Percentiles rank a stretch among this genome's conserved stretches.
These are phyloP conservation scores for Peromyscus nudipes DNA, from an alignment of 2,797 vertebrate genomes.

Conservation along the genomic window DNA sequence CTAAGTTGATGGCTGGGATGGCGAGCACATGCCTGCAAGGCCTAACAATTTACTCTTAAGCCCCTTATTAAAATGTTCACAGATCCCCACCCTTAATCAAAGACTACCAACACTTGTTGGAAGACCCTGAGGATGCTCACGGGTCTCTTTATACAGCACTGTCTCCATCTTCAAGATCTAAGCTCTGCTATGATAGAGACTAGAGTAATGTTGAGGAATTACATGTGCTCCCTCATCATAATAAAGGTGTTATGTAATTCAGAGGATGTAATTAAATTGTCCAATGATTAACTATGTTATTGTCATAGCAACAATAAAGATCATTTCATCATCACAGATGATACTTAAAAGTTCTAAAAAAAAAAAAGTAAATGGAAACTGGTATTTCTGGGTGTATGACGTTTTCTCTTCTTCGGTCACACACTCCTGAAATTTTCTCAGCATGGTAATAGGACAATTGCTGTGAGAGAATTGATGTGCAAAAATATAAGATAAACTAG, in stretches of 20 bases:
- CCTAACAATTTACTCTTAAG: conserved; percentile 23
- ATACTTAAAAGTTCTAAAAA: conserved; percentile 47
- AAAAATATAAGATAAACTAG: conserved; percentile 43
- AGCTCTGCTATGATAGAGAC: background rate
- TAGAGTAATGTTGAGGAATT: conserved; percentile 47
- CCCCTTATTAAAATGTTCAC: background rate
- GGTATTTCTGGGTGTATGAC: background rate
- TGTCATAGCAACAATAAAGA: conserved; percentile 56
- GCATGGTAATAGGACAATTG: background rate
- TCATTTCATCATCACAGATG: conserved; percentile 40
- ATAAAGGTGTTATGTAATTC: conserved; percentile 54
- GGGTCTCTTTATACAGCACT: background rate
- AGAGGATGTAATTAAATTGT: conserved; percentile 60
- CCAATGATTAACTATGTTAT: conserved; percentile 63
- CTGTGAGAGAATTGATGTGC: conserved; percentile 11
- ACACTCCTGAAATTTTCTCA: background rate
- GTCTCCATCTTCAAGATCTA: conserved; percentile 39
- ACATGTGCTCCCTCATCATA: conserved; percentile 21
- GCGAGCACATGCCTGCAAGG: background rate
- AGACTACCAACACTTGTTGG: background rate
- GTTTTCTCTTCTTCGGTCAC: background rate
- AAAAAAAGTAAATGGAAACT: conserved; percentile 38
- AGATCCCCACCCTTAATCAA: background rate
- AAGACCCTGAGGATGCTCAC: background rate
- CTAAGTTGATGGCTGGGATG: background rate